These are phyloP conservation scores for Eupeodes luniger DNA, from an alignment of 2,888 invertebrate species.

Conservation along the genomic window DNA sequence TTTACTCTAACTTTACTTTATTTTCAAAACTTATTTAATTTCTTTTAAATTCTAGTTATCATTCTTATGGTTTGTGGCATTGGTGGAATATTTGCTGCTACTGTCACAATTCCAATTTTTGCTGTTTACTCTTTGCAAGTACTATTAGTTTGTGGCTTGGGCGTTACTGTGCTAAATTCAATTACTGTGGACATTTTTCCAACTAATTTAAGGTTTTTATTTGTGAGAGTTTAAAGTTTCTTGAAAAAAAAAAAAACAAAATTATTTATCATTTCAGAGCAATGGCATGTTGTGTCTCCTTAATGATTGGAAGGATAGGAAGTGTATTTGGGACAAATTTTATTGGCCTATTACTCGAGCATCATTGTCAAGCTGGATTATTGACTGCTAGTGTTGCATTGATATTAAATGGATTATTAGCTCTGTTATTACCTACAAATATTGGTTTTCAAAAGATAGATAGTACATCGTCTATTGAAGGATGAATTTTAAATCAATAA, in stretches of 20 bases:
- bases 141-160: constrained; percentile 57
- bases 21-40: background rate
- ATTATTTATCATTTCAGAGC: constrained; percentile 78
- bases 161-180: constrained; percentile 55
- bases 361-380: constrained; percentile 74
- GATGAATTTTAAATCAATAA: background rate
- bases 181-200: constrained; percentile 68
- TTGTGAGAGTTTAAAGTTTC: background rate
- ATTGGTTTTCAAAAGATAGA: constrained; percentile 31
- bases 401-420: constrained; percentile 69
- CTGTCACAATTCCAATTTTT: constrained; percentile 54
- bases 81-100: constrained; percentile 50
- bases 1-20: no score
- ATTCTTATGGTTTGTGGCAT: constrained; percentile 58
- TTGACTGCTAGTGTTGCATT: constrained; percentile 71
- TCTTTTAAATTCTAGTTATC: constrained; percentile 40
- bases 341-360: constrained; percentile 77
- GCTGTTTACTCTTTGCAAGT: constrained; percentile 55
- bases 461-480: background rate
- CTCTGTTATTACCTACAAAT: constrained; percentile 66
- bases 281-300: constrained; percentile 78
- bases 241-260: no score
- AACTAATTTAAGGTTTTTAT: constrained; percentile 61
- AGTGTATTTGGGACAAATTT: constrained; percentile 77
- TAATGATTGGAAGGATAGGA: constrained; percentile 78